These are phyloP conservation scores for Tuberolachnus salignus DNA, from an alignment of 2,888 invertebrate species.

Conservation along the genomic window DNA sequence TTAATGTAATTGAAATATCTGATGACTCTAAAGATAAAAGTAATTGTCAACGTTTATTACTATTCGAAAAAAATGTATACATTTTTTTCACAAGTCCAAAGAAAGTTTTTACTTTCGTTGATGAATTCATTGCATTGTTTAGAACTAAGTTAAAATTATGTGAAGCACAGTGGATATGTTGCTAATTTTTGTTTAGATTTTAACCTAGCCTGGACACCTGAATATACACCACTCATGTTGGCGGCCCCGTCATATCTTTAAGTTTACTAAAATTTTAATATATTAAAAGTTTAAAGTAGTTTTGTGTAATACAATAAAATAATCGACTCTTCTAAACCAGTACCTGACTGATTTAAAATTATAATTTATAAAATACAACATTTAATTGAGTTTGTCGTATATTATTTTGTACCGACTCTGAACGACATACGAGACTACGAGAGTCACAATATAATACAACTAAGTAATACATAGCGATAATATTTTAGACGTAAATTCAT, in stretches of 20 bases:
- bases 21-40: constrained; percentile 7
- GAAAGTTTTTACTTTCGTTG: constrained; percentile 8
- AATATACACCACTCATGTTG: constrained; percentile 25
- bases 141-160: constrained; percentile 28
- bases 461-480: background rate
- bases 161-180: constrained; percentile 9
- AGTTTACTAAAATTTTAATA: constrained; percentile 5
- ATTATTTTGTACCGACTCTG: background rate
- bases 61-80: constrained; percentile 14
- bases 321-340: constrained; percentile 48
- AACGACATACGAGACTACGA: background rate
- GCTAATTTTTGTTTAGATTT: constrained; percentile 3
- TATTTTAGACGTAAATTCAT: background rate
- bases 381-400: background rate
- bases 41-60: constrained; percentile 6
- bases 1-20: constrained; percentile 18
- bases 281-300: background rate
- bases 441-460: background rate
- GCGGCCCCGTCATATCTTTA: constrained; percentile 1
- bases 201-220: constrained; percentile 2
- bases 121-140: constrained; percentile 16
- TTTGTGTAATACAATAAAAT: constrained; percentile 44
- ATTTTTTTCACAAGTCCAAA: constrained; percentile 7
- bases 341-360: constrained; percentile 36
- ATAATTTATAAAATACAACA: background rate